A percentile compares a stretch with the other conserved stretches of the same genome.
Conservation (phyloP, 2,797 vertebrate species). For the Graptemys geographica region DNA sequence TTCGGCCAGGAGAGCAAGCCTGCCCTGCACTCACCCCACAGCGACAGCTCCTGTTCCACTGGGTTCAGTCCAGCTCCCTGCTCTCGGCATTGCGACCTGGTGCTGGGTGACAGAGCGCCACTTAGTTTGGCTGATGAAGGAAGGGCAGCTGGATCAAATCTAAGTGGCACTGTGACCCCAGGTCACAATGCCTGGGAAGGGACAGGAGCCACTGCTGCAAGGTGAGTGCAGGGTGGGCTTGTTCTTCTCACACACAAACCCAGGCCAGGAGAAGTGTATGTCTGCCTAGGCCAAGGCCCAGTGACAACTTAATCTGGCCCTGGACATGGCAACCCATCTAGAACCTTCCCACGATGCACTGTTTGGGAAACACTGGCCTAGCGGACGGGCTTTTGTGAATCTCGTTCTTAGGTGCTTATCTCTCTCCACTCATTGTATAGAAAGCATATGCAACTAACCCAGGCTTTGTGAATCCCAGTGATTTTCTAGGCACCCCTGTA, state of each 20-base stretch:
- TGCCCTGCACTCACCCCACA: not conserved
- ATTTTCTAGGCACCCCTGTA: not conserved
- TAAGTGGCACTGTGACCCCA: not conserved
- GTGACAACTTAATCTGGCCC: not conserved
- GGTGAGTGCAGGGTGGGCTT: not conserved
- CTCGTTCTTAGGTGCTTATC: no score
- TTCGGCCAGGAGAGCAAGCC: not conserved
- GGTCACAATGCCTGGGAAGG: not conserved
- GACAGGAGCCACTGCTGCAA: not conserved
- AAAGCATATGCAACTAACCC: no score
- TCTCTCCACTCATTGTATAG: no score
- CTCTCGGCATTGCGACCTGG: not conserved
- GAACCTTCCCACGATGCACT: not conserved
- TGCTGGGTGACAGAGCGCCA: not conserved
- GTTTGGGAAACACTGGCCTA: not conserved
- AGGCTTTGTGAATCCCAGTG: no score
- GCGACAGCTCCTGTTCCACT: not conserved
- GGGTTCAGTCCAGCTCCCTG: not conserved
- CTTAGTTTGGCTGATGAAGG: not conserved
- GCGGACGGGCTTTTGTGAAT: no score
- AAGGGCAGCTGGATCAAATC: no score
- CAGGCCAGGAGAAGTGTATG: no score
- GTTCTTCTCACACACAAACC: not conserved
- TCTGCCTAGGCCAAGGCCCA: not conserved
- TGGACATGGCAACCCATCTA: not conserved